Conservation (phyloP, 2,113 vertebrate genomes). For the Poeciliopsis prolifica region DNA sequence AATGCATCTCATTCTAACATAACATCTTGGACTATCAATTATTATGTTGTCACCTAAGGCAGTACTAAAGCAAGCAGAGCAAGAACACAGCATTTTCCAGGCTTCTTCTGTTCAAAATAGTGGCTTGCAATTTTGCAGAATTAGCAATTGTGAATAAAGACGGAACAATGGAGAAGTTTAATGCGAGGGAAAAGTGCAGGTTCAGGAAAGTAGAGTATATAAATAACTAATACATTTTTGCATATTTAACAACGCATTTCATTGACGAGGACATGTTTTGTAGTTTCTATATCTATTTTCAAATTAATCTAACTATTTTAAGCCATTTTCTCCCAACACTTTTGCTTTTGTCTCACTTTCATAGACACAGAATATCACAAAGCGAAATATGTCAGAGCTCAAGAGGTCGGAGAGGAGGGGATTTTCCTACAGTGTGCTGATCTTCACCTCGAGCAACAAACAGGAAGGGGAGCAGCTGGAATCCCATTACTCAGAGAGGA, state of each 20-base stretch:
- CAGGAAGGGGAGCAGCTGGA: constrained; percentile 62
- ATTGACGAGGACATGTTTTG: constrained; percentile 16
- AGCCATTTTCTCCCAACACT: constrained; percentile 19
- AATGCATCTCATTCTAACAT: constrained; percentile 32
- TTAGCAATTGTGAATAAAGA: constrained; percentile 45
- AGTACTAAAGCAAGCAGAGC: constrained; percentile 26
- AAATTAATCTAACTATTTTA: constrained; percentile 5
- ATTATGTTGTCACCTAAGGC: constrained; percentile 35
- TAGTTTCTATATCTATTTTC: constrained; percentile 15
- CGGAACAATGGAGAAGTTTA: constrained; percentile 44
- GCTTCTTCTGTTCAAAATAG: constrained; percentile 14
- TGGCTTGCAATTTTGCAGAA: constrained; percentile 34
- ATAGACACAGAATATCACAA: constrained; percentile 55
- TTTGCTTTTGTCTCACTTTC: neutral
- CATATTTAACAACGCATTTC: constrained; percentile 19
- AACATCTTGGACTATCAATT: constrained; percentile 36
- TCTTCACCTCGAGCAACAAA: constrained; percentile 56
- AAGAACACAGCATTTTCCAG: constrained; percentile 19
- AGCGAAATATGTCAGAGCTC: constrained; percentile 58
- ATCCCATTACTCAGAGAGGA: constrained; percentile 71
- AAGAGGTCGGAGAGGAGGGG: constrained; percentile 63
- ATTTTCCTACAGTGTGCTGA: constrained; percentile 56
- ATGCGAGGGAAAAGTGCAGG: constrained; percentile 44
- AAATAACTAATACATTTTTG: constrained; percentile 57
- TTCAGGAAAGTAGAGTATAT: constrained; percentile 42